Percentiles rank a stretch among this genome's conserved stretches.
Evolutionary conservation across 2,888 invertebrate genomes (phyloP).

Genomic region (Hemaris fuciformis): DNA sequence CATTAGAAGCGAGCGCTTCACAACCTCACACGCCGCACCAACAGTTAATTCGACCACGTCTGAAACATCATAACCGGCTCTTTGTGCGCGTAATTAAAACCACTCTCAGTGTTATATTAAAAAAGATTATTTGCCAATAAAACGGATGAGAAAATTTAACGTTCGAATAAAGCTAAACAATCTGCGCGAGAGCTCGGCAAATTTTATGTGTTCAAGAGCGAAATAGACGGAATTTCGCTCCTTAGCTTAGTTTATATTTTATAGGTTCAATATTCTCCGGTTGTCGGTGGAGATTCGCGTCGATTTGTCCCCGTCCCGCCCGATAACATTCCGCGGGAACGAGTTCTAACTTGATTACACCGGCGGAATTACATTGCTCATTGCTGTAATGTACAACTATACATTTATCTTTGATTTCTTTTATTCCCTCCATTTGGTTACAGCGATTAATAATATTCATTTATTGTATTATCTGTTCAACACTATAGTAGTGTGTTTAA

Average conservation of each 20-base stretch:
- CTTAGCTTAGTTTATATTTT: slow-evolving; percentile 13
- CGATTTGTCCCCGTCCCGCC: not conserved
- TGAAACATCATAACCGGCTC: slow-evolving; percentile 38
- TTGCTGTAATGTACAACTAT: not conserved
- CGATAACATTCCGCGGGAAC: not conserved
- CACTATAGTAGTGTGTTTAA: too few relatives aligned
- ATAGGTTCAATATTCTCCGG: slow-evolving; percentile 17
- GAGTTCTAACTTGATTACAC: slow-evolving; percentile 12
- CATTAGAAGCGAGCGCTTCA: too few relatives aligned
- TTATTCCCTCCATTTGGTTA: too few relatives aligned
- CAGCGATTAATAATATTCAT: too few relatives aligned
- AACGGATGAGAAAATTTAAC: slow-evolving; percentile 17
- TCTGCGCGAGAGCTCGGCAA: slow-evolving; percentile 15
- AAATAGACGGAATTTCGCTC: slow-evolving; percentile 14
- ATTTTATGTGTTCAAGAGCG: slow-evolving; percentile 14
- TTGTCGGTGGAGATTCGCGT: slow-evolving; percentile 5
- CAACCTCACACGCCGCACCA: slow-evolving; percentile 11
- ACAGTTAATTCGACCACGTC: slow-evolving; percentile 37
- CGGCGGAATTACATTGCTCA: not conserved
- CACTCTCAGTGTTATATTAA: slow-evolving; percentile 21
- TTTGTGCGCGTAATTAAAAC: slow-evolving; percentile 34
- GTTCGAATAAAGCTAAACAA: slow-evolving; percentile 19
- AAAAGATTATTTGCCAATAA: slow-evolving; percentile 33
- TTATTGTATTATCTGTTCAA: too few relatives aligned
- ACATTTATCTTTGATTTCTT: too few relatives aligned